phyloP scores from a whole-genome alignment of 2,797 vertebrate species.

The Crossoptilon crossoptilon region DNA sequence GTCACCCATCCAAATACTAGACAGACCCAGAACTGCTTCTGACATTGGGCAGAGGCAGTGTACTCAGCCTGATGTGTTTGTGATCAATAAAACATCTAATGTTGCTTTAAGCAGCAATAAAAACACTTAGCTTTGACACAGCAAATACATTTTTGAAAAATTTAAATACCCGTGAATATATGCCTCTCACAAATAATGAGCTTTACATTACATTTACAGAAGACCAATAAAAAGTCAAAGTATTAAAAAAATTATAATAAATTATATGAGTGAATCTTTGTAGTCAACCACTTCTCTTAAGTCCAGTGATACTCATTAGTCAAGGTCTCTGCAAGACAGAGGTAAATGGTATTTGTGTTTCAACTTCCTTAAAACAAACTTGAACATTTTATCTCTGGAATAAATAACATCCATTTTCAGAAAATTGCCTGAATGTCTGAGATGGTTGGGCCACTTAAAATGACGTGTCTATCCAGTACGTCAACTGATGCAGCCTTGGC shows the following conservation, averaged over 20 bases:
- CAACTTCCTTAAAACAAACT: background rate
- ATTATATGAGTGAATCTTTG: background rate
- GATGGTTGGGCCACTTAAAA: background rate
- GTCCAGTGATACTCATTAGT: background rate
- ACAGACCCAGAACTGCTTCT: background rate
- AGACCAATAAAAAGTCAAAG: background rate
- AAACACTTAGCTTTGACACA: background rate
- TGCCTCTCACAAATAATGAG: background rate
- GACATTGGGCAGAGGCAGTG: background rate
- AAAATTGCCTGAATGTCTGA: background rate
- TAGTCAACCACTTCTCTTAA: background rate
- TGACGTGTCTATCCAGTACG: background rate
- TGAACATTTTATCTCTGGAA: background rate
- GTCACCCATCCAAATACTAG: background rate
- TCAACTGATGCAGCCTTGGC: background rate
- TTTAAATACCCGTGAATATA: background rate
- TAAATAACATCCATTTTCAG: background rate
- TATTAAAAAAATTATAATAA: background rate
- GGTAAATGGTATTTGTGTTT: background rate
- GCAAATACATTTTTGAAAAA: background rate
- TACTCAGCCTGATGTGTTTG: background rate
- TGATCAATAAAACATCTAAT: background rate
- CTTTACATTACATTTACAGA: background rate
- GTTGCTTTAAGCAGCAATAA: background rate
- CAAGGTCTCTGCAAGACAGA: background rate